Conservation (phyloP, 1,140 invertebrate genomes). For the Lasioglossum albipes region DNA sequence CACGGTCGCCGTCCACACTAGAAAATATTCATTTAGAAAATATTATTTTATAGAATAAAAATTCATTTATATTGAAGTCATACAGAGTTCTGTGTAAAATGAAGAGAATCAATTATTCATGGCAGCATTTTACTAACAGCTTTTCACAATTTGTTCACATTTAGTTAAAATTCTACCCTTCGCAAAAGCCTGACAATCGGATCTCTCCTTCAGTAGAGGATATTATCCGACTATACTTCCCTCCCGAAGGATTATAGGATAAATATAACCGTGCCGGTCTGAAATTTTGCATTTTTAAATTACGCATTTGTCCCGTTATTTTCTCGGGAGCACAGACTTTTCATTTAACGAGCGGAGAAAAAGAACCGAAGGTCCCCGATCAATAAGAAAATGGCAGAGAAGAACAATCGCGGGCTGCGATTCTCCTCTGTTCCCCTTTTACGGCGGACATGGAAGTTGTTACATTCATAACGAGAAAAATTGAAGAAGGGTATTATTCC, state of each 20-base stretch:
- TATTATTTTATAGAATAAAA: too few species aligned
- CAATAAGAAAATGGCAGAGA: neutral
- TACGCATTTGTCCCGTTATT: neutral
- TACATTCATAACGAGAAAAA: conserved; percentile 23
- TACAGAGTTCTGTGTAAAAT: too few species aligned
- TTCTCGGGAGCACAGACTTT: neutral
- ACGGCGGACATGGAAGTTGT: neutral
- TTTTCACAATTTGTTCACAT: too few species aligned
- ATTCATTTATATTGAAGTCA: too few species aligned
- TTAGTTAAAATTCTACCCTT: too few species aligned
- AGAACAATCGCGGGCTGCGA: conserved; percentile 1
- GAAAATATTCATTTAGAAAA: too few species aligned
- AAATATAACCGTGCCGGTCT: neutral
- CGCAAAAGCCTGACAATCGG: neutral
- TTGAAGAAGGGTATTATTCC: neutral
- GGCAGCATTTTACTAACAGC: too few species aligned
- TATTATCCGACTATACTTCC: neutral
- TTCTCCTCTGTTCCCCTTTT: neutral
- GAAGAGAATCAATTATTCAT: too few species aligned
- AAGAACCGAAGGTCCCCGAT: neutral
- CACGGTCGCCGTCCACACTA: too few species aligned
- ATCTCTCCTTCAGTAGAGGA: too few species aligned
- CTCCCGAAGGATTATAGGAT: conserved; percentile 7
- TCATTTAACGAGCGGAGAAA: neutral
- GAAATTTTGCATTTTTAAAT: neutral